Conservation (phyloP, 2,888 invertebrate species). For the Apotomis capreana region DNA sequence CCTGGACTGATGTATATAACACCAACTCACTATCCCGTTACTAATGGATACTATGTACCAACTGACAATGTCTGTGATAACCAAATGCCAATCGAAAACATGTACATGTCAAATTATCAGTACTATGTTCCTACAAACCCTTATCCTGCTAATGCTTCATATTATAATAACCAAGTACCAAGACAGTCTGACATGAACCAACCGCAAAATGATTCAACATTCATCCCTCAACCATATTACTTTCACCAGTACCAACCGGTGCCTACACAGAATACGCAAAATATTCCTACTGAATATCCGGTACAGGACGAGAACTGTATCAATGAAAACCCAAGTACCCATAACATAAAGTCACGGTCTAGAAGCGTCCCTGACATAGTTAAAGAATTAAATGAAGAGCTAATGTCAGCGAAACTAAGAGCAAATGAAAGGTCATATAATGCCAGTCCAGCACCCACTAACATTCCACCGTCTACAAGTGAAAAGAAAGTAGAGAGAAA, state of each 20-base stretch:
- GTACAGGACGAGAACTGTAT: slow-evolving; percentile 47
- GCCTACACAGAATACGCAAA: slow-evolving; percentile 51
- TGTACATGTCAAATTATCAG: slow-evolving; percentile 73
- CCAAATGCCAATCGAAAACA: slow-evolving; percentile 58
- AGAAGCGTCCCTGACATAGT: slow-evolving; percentile 90
- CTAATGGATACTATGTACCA: slow-evolving; percentile 70
- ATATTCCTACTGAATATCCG: slow-evolving; percentile 47
- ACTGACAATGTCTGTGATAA: slow-evolving; percentile 59
- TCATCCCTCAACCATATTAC: slow-evolving; percentile 72
- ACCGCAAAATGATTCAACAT: slow-evolving; percentile 60
- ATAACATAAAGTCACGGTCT: slow-evolving; percentile 75
- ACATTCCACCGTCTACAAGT: slow-evolving; percentile 55
- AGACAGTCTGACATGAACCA: slow-evolving; percentile 57
- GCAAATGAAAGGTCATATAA: slow-evolving; percentile 79
- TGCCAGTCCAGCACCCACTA: slow-evolving; percentile 76
- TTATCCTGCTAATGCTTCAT: slow-evolving; percentile 59
- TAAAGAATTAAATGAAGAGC: slow-evolving; percentile 88
- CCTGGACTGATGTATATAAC: slow-evolving; percentile 66
- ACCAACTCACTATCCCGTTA: slow-evolving; percentile 65
- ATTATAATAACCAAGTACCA: slow-evolving; percentile 60
- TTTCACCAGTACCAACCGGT: slow-evolving; percentile 68
- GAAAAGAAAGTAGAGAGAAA: slow-evolving; percentile 59
- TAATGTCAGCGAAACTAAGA: slow-evolving; percentile 75
- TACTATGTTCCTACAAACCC: slow-evolving; percentile 68
- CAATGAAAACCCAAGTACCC: slow-evolving; percentile 51